Percentiles rank a stretch among this genome's conserved stretches.
Conservation (phyloP, 1,140 invertebrate genomes). For the Tribolium madens region DNA sequence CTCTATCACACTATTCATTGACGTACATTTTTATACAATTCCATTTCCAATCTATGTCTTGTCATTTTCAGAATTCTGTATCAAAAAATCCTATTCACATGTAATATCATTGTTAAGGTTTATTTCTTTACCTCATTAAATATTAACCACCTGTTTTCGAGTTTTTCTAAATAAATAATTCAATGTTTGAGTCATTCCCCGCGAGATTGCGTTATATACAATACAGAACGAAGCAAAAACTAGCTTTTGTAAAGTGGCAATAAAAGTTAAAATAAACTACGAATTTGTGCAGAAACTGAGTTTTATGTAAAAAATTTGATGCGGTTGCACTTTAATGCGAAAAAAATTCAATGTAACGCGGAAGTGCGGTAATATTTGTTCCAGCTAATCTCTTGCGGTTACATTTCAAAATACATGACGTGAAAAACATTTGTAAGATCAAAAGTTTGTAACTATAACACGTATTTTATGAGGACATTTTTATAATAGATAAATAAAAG, state of each 20-base stretch:
- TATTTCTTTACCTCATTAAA: background rate
- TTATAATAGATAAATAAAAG: too few relatives aligned
- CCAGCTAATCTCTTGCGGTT: constrained; percentile 15
- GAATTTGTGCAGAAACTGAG: background rate
- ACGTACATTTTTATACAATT: background rate
- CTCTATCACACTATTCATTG: background rate
- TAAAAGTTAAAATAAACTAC: too few relatives aligned
- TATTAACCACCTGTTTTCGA: background rate
- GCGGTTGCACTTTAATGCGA: background rate
- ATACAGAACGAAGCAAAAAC: background rate
- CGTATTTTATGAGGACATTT: background rate
- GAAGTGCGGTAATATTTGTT: constrained; percentile 6
- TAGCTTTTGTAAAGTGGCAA: background rate
- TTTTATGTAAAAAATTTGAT: constrained; percentile 18
- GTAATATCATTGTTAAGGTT: background rate
- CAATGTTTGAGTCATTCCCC: background rate
- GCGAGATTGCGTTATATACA: background rate
- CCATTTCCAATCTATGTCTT: background rate
- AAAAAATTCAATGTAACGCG: background rate
- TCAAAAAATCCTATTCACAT: background rate
- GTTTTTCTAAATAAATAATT: background rate
- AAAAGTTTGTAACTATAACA: background rate
- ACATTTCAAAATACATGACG: constrained; percentile 6
- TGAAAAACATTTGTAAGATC: background rate
- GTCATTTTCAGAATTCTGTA: background rate